A percentile compares a stretch with the other conserved stretches of the same genome.
Conservation (phyloP, 2,113 vertebrate genomes). For the Takifugu flavidus region DNA sequence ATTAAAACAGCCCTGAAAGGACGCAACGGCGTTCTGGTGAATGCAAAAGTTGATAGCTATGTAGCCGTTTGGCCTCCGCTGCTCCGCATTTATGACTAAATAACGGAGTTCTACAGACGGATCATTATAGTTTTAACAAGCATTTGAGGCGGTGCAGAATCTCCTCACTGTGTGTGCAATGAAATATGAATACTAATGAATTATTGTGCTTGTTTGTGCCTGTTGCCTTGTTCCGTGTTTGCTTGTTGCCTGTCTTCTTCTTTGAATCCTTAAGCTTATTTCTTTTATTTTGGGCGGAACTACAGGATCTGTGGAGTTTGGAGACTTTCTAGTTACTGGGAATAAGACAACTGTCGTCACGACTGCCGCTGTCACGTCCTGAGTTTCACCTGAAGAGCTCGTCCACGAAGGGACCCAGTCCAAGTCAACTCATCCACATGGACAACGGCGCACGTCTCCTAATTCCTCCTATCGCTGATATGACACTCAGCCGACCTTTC, state of each 20-base stretch:
- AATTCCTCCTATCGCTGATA: conserved; percentile 37
- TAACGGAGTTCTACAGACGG: conserved; percentile 12
- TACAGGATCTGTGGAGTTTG: too few relatives aligned
- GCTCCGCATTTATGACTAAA: conserved; percentile 10
- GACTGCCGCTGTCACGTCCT: too few relatives aligned
- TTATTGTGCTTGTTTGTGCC: too few relatives aligned
- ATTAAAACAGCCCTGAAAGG: conserved; percentile 1
- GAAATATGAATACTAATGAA: too few relatives aligned
- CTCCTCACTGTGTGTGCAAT: too few relatives aligned
- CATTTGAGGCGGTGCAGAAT: too few relatives aligned
- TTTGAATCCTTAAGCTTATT: too few relatives aligned
- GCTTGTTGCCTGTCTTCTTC: too few relatives aligned
- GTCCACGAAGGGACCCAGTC: conserved; percentile 8
- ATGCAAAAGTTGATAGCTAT: conserved; percentile 10
- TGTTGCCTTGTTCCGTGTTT: too few relatives aligned
- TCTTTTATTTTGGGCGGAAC: too few relatives aligned
- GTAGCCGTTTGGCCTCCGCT: neutral
- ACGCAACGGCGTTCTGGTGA: conserved; percentile 11
- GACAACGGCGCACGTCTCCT: conserved; percentile 26
- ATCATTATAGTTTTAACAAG: conserved; percentile 10
- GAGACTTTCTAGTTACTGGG: too few relatives aligned
- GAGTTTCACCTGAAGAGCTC: neutral
- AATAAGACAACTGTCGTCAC: too few relatives aligned
- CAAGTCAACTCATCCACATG: conserved; percentile 7
- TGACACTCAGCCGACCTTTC: conserved; percentile 55